Evolutionary conservation across 2,888 invertebrate genomes (phyloP).

Genomic region (Diplazon laetatorius): DNA sequence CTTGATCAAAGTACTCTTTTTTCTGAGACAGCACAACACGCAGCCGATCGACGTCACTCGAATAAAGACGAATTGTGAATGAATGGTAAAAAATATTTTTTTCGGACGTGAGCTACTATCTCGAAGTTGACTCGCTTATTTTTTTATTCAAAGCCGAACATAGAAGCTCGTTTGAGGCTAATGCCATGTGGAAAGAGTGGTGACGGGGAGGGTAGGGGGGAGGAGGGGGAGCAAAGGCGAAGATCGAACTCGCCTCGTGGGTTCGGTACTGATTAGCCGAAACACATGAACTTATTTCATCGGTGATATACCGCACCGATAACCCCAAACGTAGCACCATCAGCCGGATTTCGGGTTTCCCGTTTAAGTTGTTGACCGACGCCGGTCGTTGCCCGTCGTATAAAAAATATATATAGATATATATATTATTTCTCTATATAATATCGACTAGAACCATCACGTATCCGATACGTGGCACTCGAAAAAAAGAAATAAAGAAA

Average conservation of each 20-base stretch:
- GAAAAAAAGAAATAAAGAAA: no score
- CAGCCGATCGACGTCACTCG: slow-evolving; percentile 42
- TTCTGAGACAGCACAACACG: neutral
- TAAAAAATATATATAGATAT: no score
- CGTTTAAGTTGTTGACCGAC: slow-evolving; percentile 25
- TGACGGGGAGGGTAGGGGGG: slow-evolving; percentile 73
- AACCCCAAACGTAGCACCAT: slow-evolving; percentile 51
- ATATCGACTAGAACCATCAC: slow-evolving; percentile 10
- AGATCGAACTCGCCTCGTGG: slow-evolving; percentile 60
- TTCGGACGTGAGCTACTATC: slow-evolving; percentile 67
- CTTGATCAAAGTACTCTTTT: neutral
- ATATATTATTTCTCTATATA: slow-evolving; percentile 52
- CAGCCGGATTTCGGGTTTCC: slow-evolving; percentile 41
- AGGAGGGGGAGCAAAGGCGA: slow-evolving; percentile 38
- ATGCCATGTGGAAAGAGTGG: slow-evolving; percentile 6
- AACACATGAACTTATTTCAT: slow-evolving; percentile 80
- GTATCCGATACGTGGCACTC: neutral
- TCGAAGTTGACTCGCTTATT: slow-evolving; percentile 60
- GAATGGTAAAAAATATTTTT: slow-evolving; percentile 57
- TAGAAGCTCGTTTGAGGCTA: slow-evolving; percentile 75
- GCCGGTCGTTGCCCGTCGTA: slow-evolving; percentile 61
- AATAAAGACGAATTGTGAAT: slow-evolving; percentile 62
- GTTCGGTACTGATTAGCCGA: slow-evolving; percentile 76
- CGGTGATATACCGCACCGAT: slow-evolving; percentile 77
- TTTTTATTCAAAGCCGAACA: slow-evolving; percentile 75